Conservation (phyloP, 2,113 vertebrate species). For the Mungos mungo region DNA sequence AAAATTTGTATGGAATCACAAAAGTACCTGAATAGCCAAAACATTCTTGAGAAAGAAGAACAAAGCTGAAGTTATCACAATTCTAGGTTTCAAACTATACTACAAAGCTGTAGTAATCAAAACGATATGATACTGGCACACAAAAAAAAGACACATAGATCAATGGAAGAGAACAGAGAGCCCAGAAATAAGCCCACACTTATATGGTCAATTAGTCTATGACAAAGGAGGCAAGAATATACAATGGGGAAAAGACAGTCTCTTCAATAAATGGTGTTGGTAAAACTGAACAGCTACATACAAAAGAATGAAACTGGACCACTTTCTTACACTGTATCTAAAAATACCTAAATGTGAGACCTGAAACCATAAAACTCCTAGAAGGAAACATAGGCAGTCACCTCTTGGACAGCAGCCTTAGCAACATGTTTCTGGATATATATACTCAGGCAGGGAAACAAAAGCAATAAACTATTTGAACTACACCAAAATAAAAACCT, state of each 20-base stretch:
- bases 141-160: not conserved
- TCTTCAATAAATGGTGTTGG: not conserved
- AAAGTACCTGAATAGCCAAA: not conserved
- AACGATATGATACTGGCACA: not conserved
- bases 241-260: not conserved
- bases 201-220: not conserved
- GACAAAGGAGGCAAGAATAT: not conserved
- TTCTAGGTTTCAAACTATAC: not conserved
- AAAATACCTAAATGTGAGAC: not conserved
- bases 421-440: not conserved
- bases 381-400: not conserved
- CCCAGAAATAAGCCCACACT: not conserved
- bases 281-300: not conserved
- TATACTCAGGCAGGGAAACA: not conserved
- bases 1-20: not conserved
- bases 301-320: not conserved
- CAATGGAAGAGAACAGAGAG: not conserved
- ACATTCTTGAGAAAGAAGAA: not conserved
- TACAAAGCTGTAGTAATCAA: not conserved
- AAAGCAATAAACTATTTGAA: not conserved
- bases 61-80: not conserved
- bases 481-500: not conserved
- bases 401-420: not conserved
- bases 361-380: not conserved
- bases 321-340: not conserved